Base-by-base conservation (phyloP, 2,888 invertebrate genomes). In the Apodemia duryi region DNA sequence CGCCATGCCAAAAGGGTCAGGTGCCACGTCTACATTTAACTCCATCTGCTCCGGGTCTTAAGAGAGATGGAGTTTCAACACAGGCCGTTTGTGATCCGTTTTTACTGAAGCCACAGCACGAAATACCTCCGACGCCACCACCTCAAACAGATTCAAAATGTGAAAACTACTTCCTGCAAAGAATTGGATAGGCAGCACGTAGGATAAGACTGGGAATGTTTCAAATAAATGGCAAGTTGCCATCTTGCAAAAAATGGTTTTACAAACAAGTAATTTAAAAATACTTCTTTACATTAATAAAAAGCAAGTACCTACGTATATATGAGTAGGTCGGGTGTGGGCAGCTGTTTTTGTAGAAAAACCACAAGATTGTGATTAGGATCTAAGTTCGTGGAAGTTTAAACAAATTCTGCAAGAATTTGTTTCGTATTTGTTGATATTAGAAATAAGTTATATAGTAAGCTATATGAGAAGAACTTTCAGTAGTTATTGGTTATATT, bases 61-160 rank as follows among this genome's bases (percentile, higher is more conserved):
- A 67, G 86, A 82, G 73, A 80, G 74, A 62, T 70, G 66, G n/a
- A 86, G 86, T 46, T 77, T 75, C 62, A 75, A 74, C 43, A 74
- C 81, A 6, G 78, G 77, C n/a, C 78, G 29, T 74, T 0, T 79
- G 79, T 64, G 83, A 81, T 73, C 90, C 89, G 1, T 84, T 83
- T 77, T 78, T 91, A 11, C 77, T 91, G 69, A 88, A 84, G 68
- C 89, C 90, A 1, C 83, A 88, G 54, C 88, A 90, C 69, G 89
- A 89, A 57, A 90, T 91, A 32, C 91, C 91, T 1, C 76, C 90
- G 28, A 91, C 91, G 4, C 91, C 91, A 1, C 91, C 91, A 0
- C 91, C 91, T 0, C 87, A 88, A 71, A 71, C 75, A 41, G 81
- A 84, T 66, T 71, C 80, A n/a, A 82, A 86, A 70, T 81, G 85